Base-by-base conservation (phyloP, 2,113 vertebrate species). In the Coregonus clupeaformis region DNA sequence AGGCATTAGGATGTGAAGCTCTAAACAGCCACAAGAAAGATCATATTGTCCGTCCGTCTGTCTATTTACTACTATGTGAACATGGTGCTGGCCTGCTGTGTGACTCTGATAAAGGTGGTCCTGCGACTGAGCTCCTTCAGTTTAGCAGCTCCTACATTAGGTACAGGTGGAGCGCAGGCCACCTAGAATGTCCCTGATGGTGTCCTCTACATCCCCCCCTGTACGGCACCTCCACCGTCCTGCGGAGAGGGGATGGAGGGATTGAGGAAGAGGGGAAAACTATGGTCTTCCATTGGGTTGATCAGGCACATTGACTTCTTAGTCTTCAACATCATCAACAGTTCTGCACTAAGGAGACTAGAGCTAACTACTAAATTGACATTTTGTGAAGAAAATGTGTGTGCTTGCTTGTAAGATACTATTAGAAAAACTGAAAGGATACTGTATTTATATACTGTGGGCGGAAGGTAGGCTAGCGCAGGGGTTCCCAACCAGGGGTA, bases 111-210 rank as follows among this genome's bases (percentile, higher is more conserved):
- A 84, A 99, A 99, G 0, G 97, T 99, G 0, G 97, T 96, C 82
- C 98, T 94, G 80, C 94, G 91, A 91, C 97, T 97, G 82, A 99
- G 94, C 89, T 99, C 98, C 84, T 98, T 99, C 72, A 99, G 96
- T 81, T 95, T 98, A 84, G 97, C 96, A 0, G 97, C 98, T 72
- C 98, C 98, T 82, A 99, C 98, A 0, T n/a, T 99, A 99, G 60
- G 97, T 99, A 85, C 98, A 99, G 73, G 98, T 98, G 80, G 98
- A 99, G 72, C 98, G 94, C 73, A 99, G 92, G 11, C 98, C 97
- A 0, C 97, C 98, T 0, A 99, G 87, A 81, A 99, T 95, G 76
- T 99, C 98, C 30, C 91, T 94, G 75, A 99, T 92, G 14, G 97
- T 99, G 89, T 93, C 85, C 77, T 97, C 95, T 30, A 96, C 96